Base-by-base conservation (phyloP, 2,888 invertebrate species). In the Apodemia duryi region DNA sequence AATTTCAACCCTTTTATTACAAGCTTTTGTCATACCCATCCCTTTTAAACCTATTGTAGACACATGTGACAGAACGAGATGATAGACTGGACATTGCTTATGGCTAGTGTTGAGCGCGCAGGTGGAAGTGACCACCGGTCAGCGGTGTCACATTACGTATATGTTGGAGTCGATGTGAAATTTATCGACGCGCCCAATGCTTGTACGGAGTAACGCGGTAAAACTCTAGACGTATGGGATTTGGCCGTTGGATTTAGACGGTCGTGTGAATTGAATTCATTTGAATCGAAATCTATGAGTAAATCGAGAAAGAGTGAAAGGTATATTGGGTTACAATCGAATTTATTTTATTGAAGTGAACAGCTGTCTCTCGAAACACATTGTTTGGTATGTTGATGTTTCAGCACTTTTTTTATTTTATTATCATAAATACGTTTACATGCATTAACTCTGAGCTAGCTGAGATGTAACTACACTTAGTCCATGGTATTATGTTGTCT, bases 1-100 rank as follows among this genome's bases (percentile, higher is more conserved):
- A 79, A 79, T 90, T 89, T 76, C 84, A 82, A 80, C 82, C 84
- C 82, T 81, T 63, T 63, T 63, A n/a, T 63, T 49, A 49, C 62
- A 28, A 11, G 29, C 57, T 13, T 57, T 57, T 57, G 57, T 57
- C 57, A 57, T 29, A 29, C 13, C 57, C 57, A 29, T 57, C 57
- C 57, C 5, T 57, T 29, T 57, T 29, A 7, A 32, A 57, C 57
- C 57, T 29, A 57, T 60, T 35, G 60, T 60, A 35, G 32, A n/a
- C 7, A 11, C 7, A 13, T 32, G 5, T 35, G 60, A 7, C 6
- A 35, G 60, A 60, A 60, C 6, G 60, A 32, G 60, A 60, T 57
- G 29, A 51, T 51, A 51, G 57, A 32, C 32, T 57, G 13, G 32
- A 57, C 57, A 57, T 51, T 7, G 51, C 21, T n/a, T 51, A 51